A percentile compares a stretch with the other conserved stretches of the same genome.
phyloP scores from a whole-genome alignment of 1,140 invertebrate genomes.

The Bombus ignitus region DNA sequence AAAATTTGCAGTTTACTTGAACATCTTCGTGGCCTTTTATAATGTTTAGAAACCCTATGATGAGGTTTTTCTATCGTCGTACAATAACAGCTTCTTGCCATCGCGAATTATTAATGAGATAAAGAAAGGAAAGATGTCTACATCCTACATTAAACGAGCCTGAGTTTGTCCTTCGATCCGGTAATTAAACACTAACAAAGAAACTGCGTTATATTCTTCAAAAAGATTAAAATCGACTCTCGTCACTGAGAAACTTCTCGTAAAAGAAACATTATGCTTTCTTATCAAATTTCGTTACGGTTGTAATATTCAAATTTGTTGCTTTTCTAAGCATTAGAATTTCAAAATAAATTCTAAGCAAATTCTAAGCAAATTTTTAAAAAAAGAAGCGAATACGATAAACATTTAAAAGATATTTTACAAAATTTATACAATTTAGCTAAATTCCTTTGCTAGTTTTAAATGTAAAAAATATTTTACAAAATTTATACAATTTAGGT shows the following conservation, averaged over 20 bases:
- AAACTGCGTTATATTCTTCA: conserved; percentile 1
- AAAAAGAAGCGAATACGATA: not conserved
- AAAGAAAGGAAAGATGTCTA: not conserved
- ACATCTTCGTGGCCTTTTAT: too few relatives aligned
- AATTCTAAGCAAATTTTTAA: not conserved
- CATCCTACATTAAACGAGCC: not conserved
- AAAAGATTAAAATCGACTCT: not conserved
- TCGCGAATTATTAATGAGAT: conserved; percentile 13
- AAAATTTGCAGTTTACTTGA: not conserved
- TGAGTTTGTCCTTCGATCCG: not conserved
- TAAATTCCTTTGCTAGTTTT: too few relatives aligned
- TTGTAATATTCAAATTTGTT: too few relatives aligned
- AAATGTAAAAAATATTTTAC: too few relatives aligned
- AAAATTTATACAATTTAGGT: too few relatives aligned
- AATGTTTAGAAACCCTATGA: not conserved
- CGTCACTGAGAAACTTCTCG: not conserved
- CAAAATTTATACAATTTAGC: too few relatives aligned
- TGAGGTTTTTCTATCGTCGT: not conserved
- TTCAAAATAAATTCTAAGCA: not conserved
- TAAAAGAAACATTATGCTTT: not conserved
- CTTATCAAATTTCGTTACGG: not conserved
- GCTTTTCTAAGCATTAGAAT: not conserved
- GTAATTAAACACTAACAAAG: conserved; percentile 31
- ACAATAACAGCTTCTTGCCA: not conserved
- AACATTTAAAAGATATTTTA: too few relatives aligned